These are phyloP conservation scores for Erebia epiphron DNA, from an alignment of 2,888 invertebrate genomes.

Conservation along the genomic window DNA sequence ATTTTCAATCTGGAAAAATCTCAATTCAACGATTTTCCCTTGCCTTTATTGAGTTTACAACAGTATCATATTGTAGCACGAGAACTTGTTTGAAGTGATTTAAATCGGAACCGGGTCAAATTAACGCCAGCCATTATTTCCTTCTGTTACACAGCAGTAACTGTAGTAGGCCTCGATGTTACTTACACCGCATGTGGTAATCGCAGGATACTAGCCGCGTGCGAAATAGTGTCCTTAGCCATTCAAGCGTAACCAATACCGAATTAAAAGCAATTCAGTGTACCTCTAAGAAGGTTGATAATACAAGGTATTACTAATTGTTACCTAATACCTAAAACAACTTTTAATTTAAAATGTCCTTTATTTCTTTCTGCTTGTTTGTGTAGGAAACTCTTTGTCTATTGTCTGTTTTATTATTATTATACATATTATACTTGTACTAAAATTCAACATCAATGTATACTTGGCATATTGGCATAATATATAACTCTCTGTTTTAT, in stretches of 20 bases:
- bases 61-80: not conserved
- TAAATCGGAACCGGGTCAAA: constrained; percentile 9
- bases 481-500: too few relatives aligned
- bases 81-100: constrained; percentile 12
- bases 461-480: too few relatives aligned
- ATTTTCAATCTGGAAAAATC: too few relatives aligned
- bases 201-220: constrained; percentile 30
- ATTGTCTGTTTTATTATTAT: too few relatives aligned
- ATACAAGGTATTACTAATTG: too few relatives aligned
- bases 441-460: too few relatives aligned
- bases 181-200: constrained; percentile 28
- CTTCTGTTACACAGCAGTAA: constrained; percentile 20
- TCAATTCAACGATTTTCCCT: not conserved
- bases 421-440: too few relatives aligned
- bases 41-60: not conserved
- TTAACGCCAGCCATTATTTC: constrained; percentile 18
- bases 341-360: too few relatives aligned
- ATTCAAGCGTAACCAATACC: constrained; percentile 23
- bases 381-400: too few relatives aligned
- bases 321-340: too few relatives aligned
- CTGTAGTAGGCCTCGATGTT: constrained; percentile 22
- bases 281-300: not conserved
- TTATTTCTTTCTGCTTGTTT: too few relatives aligned
- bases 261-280: constrained; percentile 8
- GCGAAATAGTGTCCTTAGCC: constrained; percentile 32